Percentiles rank a stretch among this genome's conserved stretches.
Evolutionary conservation across 1,140 invertebrate species (phyloP).

Genomic region (Agraylea sexmaculata): DNA sequence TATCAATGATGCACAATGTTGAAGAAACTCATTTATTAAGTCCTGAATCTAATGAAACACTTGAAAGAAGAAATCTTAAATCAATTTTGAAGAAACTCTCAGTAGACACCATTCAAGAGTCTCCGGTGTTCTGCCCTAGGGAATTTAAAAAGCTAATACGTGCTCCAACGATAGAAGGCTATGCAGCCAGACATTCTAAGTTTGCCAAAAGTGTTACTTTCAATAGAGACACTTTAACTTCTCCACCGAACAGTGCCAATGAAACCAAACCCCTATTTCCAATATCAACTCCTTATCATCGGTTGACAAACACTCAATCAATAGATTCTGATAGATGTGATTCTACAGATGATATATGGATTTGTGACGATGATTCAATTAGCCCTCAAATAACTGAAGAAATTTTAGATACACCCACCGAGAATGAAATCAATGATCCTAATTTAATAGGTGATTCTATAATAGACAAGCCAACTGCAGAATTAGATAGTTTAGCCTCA

Average conservation of each 20-base stretch:
- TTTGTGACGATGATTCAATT: constrained; percentile 10
- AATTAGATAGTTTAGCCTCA: constrained; percentile 11
- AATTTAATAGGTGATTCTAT: constrained; percentile 14
- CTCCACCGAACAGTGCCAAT: constrained; percentile 51
- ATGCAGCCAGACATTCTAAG: constrained; percentile 75
- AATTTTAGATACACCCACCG: constrained; percentile 9
- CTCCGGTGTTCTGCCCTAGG: constrained; percentile 36
- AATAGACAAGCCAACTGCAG: constrained; percentile 14
- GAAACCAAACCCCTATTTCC: constrained; percentile 20
- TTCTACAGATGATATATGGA: constrained; percentile 13
- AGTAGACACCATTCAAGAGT: constrained; percentile 40
- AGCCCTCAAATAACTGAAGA: constrained; percentile 9
- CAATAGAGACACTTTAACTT: constrained; percentile 69
- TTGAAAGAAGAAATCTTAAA: constrained; percentile 68
- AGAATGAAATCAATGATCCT: constrained; percentile 9
- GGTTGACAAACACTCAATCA: constrained; percentile 15
- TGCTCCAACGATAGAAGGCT: constrained; percentile 73
- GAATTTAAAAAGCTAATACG: constrained; percentile 55
- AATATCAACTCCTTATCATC: constrained; percentile 18
- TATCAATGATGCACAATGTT: not conserved
- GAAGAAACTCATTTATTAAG: constrained; percentile 26
- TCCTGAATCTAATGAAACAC: constrained; percentile 71
- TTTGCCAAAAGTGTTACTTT: constrained; percentile 81
- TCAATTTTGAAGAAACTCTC: constrained; percentile 76
- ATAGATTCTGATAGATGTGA: constrained; percentile 16